Evolutionary conservation across 1,140 invertebrate species (phyloP).

Genomic region (Xylocopa sonorina): DNA sequence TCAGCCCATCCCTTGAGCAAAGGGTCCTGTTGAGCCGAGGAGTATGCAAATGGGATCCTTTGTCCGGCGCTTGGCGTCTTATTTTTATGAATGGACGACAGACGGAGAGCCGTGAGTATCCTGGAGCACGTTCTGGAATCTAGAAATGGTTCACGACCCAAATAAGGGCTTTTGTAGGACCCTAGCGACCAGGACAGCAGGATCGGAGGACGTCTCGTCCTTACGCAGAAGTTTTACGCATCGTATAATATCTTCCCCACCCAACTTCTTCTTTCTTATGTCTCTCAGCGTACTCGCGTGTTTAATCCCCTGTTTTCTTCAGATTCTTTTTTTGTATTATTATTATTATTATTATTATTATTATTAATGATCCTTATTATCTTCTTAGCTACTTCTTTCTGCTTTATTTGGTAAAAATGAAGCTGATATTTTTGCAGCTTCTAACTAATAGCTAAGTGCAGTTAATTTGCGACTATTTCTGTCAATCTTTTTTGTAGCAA

Average conservation of each 20-base stretch:
- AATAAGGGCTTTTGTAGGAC: conserved; percentile 82
- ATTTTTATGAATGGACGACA: conserved; percentile 78
- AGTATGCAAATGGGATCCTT: conserved; percentile 81
- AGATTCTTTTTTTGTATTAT: no score
- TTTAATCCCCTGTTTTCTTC: neutral
- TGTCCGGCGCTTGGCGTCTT: conserved; percentile 81
- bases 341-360: no score
- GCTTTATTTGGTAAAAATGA: no score
- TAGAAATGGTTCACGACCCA: conserved; percentile 77
- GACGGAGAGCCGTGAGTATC: conserved; percentile 67
- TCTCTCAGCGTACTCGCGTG: neutral
- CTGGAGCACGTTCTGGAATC: conserved; percentile 39
- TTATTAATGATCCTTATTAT: no score
- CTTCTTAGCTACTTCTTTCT: no score
- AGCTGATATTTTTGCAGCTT: no score
- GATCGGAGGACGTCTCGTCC: conserved; percentile 47
- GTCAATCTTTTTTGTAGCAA: neutral
- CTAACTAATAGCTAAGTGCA: no score
- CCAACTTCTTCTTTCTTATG: neutral
- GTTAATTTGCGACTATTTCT: neutral
- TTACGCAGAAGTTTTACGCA: conserved; percentile 66
- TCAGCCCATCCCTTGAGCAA: neutral
- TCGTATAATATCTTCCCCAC: neutral
- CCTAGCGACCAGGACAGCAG: conserved; percentile 78
- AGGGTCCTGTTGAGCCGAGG: conserved; percentile 51